Conservation (phyloP, 2,888 invertebrate genomes). For the Eupithecia pulchellata region DNA sequence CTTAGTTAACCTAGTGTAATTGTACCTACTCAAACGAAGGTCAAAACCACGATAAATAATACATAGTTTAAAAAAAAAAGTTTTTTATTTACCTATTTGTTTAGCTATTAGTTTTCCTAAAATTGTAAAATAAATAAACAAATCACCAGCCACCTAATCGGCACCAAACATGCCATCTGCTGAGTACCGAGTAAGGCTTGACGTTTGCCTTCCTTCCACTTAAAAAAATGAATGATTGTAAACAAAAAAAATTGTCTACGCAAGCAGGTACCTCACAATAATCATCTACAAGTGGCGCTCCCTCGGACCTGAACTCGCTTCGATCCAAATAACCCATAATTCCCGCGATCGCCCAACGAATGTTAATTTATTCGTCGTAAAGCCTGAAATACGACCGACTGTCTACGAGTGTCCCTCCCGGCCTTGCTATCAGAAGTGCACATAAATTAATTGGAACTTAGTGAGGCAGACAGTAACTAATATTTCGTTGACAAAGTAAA, state of each 20-base stretch:
- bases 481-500: neutral
- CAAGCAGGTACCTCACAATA: neutral
- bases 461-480: neutral
- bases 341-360: constrained; percentile 24
- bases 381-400: constrained; percentile 26
- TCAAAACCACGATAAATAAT: neutral
- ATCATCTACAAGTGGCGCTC: constrained; percentile 9
- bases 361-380: constrained; percentile 30
- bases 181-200: neutral
- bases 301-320: constrained; percentile 15
- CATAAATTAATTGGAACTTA: neutral
- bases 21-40: neutral
- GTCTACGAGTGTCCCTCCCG: constrained; percentile 5
- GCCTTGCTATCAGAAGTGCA: constrained; percentile 3
- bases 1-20: neutral
- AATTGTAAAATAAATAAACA: too few species aligned
- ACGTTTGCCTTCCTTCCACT: neutral
- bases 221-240: too few species aligned
- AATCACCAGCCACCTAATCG: neutral
- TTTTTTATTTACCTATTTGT: too few species aligned
- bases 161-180: neutral
- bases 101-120: too few species aligned
- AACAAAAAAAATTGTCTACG: too few species aligned
- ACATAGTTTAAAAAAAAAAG: too few species aligned
- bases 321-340: constrained; percentile 21